Conservation (phyloP, 2,888 invertebrate species). For the Conchocele bisecta region DNA sequence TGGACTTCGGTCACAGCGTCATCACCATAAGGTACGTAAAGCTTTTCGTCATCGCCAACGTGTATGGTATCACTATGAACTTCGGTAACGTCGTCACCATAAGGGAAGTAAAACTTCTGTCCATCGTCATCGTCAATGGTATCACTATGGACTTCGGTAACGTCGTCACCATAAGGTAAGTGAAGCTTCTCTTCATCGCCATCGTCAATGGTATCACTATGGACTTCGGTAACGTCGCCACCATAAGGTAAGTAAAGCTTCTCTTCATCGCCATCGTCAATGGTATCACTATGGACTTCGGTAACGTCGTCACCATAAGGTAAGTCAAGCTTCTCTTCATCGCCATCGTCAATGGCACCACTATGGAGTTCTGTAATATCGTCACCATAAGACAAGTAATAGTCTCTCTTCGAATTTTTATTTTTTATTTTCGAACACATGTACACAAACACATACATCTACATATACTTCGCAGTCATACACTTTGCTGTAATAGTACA, state of each 20-base stretch:
- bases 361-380: too few species aligned
- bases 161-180: conserved; percentile 97
- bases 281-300: background rate
- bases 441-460: too few species aligned
- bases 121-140: conserved; percentile 95
- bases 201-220: conserved; percentile 91
- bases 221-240: conserved; percentile 93
- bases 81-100: conserved; percentile 95
- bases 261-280: background rate
- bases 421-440: too few species aligned
- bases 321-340: conserved; percentile 95
- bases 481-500: too few species aligned
- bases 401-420: too few species aligned
- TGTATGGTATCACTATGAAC: conserved; percentile 89
- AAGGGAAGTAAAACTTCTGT: conserved; percentile 95
- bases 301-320: background rate
- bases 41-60: conserved; percentile 97
- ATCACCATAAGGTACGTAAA: conserved; percentile 96
- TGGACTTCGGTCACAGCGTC: conserved; percentile 94
- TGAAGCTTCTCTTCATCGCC: conserved; percentile 92
- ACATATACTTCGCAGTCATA: too few species aligned
- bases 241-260: conserved; percentile 94
- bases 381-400: conserved; percentile 97
- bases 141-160: conserved; percentile 91
- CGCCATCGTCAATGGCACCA: conserved; percentile 92